phyloP scores from a whole-genome alignment of 1,140 invertebrate species.

The Zaprionus ornatus region DNA sequence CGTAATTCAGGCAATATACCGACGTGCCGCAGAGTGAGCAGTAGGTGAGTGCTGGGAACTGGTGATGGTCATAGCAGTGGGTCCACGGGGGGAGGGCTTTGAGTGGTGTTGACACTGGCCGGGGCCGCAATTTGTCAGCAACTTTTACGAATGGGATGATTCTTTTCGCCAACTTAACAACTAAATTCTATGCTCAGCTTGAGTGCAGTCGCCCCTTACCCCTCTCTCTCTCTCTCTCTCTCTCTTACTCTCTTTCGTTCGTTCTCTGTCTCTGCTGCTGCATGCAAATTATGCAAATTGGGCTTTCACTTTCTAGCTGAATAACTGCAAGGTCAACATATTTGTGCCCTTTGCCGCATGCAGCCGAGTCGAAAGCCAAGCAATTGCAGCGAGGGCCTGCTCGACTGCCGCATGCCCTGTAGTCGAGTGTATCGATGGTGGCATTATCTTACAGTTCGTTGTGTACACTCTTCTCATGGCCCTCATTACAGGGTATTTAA shows the following conservation, averaged over 20 bases:
- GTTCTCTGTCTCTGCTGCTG: slow-evolving; percentile 18
- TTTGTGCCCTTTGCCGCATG: slow-evolving; percentile 44
- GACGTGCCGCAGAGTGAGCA: slow-evolving; percentile 54
- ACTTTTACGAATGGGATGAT: slow-evolving; percentile 37
- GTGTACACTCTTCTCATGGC: neutral
- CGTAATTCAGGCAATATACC: slow-evolving; percentile 56
- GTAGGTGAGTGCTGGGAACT: slow-evolving; percentile 17
- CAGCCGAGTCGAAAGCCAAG: slow-evolving; percentile 11
- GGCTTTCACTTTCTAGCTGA: slow-evolving; percentile 68
- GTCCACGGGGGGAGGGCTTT: neutral
- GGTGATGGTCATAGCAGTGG: neutral
- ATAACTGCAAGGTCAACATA: slow-evolving; percentile 74
- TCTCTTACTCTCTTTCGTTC: slow-evolving; percentile 6
- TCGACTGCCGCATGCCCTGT: neutral
- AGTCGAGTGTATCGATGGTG: neutral
- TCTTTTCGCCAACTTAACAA: slow-evolving; percentile 47
- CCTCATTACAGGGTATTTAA: slow-evolving; percentile 13
- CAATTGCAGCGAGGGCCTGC: slow-evolving; percentile 4
- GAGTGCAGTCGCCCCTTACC: slow-evolving; percentile 34
- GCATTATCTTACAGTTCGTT: neutral
- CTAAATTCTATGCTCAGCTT: slow-evolving; percentile 56
- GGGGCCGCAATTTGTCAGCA: slow-evolving; percentile 70
- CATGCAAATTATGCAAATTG: slow-evolving; percentile 76
- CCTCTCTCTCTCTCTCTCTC: neutral
- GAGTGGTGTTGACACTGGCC: slow-evolving; percentile 50